Conservation (phyloP, 2,797 vertebrate species). For the Hemitrygon akajei region DNA sequence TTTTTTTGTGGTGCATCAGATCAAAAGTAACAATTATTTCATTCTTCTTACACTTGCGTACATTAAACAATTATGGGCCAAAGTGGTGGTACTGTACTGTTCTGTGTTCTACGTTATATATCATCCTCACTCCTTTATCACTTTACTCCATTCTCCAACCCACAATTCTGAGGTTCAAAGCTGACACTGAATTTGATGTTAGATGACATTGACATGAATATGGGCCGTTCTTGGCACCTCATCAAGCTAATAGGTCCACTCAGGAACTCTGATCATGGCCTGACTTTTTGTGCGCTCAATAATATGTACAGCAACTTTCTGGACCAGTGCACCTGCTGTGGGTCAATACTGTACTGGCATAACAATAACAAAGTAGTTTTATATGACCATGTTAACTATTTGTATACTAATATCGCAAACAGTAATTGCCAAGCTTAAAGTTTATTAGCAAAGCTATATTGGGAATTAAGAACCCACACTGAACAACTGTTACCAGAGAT, state of each 20-base stretch:
- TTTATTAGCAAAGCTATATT: background rate
- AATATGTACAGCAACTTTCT: background rate
- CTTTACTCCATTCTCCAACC: too few relatives aligned
- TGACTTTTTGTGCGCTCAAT: background rate
- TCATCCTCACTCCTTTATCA: too few relatives aligned
- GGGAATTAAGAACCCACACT: background rate
- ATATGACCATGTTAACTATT: background rate
- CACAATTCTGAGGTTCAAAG: background rate
- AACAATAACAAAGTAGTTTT: background rate
- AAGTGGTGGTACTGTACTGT: too few relatives aligned
- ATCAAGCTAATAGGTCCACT: background rate
- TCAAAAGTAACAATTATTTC: too few relatives aligned
- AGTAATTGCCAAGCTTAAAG: background rate
- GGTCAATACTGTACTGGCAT: background rate
- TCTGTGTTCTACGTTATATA: too few relatives aligned
- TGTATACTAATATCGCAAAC: background rate
- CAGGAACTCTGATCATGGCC: background rate
- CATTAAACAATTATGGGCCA: too few relatives aligned
- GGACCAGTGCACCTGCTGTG: background rate
- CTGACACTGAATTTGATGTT: background rate
- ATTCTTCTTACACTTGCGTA: too few relatives aligned
- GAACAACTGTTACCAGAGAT: background rate
- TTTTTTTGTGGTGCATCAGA: too few relatives aligned
- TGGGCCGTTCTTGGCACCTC: background rate
- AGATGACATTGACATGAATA: background rate